Base-by-base conservation (phyloP, 53 echinoderm and acorn worm genomes). In the Patiria pectinifera region DNA sequence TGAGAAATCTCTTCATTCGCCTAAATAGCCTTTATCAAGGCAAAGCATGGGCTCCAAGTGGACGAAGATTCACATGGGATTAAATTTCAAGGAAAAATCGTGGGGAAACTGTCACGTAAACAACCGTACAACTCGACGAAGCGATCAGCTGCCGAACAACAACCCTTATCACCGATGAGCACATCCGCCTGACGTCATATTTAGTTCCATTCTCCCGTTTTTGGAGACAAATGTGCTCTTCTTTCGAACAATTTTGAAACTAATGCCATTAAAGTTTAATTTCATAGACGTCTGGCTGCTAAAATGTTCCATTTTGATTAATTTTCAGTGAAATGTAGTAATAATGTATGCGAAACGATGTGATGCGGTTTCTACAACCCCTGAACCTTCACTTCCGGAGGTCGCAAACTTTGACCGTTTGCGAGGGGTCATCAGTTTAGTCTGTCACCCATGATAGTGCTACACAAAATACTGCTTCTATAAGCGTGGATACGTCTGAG, bases 171-270 rank as follows among this genome's bases (percentile, higher is more conserved):
- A 66, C 44, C n/a, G 62, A 47, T 48, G 11, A 11, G 13, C 62
- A 66, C 90, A 63, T 90, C 90, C 90, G 90, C 90, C 80, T 89
- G 89, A 80, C 82, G 82, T 69, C 63, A 66, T 69, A 85, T 89
- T 19, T 89, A 90, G 90, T 90, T 48, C 90, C 62, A 3, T 60
- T 26, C 53, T 78, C 4, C 45, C 74, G 21, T 74, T 24, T n/a
- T 24, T 74, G 24, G n/a, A 16, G 21, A 44, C 19, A 13, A 76
- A 45, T 35, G 47, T 15, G 15, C 8, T 47, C 43, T 24, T 23
- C 76, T 23, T 43, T 76, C 11, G 21, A 76, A 18, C 19, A 76
- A 76, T 76, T 24, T 76, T 19, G 11, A 6, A 76, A 1, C 4
- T 35, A 23, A 7, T n/a, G 23, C 23, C 71, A 76, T 26, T 4